Evolutionary conservation across 2,797 vertebrate genomes (phyloP).

Genomic region (Petrocephalus sullivani): DNA sequence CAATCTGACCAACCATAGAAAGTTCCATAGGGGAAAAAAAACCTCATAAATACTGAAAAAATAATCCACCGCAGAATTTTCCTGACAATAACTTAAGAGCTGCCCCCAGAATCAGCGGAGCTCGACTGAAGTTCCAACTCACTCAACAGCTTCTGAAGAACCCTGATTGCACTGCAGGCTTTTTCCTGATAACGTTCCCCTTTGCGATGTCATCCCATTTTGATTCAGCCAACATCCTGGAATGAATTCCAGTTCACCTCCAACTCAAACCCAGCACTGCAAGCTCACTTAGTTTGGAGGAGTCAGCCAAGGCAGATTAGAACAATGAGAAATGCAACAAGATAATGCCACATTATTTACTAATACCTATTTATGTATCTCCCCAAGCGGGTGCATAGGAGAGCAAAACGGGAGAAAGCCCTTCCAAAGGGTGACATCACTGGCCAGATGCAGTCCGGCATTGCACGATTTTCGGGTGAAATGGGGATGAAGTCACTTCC

Average conservation of each 20-base stretch:
- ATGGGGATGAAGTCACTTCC: constrained; percentile 59
- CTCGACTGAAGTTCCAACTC: not conserved
- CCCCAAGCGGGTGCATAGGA: constrained; percentile 30
- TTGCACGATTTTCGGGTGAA: constrained; percentile 53
- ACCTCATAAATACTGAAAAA: not conserved
- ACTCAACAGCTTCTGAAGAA: not conserved
- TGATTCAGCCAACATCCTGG: not conserved
- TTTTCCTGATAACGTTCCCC: not conserved
- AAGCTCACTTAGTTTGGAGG: not conserved
- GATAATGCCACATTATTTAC: not conserved
- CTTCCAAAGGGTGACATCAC: constrained; percentile 53
- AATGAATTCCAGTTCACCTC: not conserved
- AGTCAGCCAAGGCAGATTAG: not conserved
- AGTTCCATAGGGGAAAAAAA: not conserved
- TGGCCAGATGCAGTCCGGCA: constrained; percentile 45
- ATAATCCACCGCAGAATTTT: not conserved
- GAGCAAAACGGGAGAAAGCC: constrained; percentile 38
- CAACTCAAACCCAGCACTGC: not conserved
- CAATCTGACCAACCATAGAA: not conserved
- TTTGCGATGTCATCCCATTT: not conserved
- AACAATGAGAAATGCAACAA: not conserved
- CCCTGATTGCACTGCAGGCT: not conserved
- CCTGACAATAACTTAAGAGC: not conserved
- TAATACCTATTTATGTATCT: constrained; percentile 22
- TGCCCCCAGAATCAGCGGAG: not conserved